Evolutionary conservation across 2,888 invertebrate genomes (phyloP).

Genomic region (Agrenia bidenticulata): DNA sequence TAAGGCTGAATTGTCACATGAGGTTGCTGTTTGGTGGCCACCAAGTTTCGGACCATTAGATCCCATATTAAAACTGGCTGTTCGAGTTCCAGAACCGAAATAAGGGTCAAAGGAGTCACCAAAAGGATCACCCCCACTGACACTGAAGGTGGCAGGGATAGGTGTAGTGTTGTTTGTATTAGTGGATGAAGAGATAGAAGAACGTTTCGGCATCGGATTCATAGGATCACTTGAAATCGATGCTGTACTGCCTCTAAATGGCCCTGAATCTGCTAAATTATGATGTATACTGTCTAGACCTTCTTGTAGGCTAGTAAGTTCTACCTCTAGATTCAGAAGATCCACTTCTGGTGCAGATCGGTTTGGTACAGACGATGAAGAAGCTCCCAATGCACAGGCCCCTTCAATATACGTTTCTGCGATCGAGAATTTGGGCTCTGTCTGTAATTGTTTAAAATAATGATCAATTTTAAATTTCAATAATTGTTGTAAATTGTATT

Average conservation of each 20-base stretch:
- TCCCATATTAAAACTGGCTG: background rate
- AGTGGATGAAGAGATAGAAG: slow-evolving; percentile 37
- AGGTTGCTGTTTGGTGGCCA: slow-evolving; percentile 14
- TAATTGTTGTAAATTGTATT: background rate
- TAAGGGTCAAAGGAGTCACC: slow-evolving; percentile 70
- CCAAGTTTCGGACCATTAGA: background rate
- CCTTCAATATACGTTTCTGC: slow-evolving; percentile 53
- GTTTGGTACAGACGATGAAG: slow-evolving; percentile 41
- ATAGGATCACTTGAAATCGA: slow-evolving; percentile 52
- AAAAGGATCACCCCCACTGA: slow-evolving; percentile 58
- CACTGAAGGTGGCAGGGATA: slow-evolving; percentile 55
- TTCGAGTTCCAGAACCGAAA: slow-evolving; percentile 26
- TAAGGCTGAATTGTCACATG: slow-evolving; percentile 33
- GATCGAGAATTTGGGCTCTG: slow-evolving; percentile 47
- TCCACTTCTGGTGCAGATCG: slow-evolving; percentile 72
- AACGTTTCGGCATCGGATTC: slow-evolving; percentile 48
- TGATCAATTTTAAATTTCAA: background rate
- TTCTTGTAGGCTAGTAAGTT: slow-evolving; percentile 79
- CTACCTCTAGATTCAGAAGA: slow-evolving; percentile 75
- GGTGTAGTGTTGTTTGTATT: slow-evolving; percentile 52
- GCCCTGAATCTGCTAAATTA: slow-evolving; percentile 48
- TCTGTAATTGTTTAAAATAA: slow-evolving; percentile 19
- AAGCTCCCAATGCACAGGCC: slow-evolving; percentile 46
- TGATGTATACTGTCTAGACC: slow-evolving; percentile 75
- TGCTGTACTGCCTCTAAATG: slow-evolving; percentile 51